Conservation (phyloP, 1,140 invertebrate genomes). For the Nasonia longicornis region DNA sequence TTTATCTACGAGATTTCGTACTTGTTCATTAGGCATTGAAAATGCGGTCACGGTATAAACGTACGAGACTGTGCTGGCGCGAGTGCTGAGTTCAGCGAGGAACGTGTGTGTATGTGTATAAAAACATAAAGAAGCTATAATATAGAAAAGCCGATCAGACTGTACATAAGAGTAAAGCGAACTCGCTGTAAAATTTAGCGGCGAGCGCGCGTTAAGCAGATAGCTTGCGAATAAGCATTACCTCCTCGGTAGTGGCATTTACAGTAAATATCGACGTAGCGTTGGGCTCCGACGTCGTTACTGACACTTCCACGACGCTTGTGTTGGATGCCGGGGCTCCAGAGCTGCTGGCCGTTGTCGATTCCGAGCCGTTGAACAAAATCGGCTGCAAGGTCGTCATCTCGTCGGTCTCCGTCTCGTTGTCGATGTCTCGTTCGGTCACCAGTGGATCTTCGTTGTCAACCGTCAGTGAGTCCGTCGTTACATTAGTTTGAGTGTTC, state of each 20-base stretch:
- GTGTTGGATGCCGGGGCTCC: not conserved
- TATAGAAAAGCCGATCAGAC: constrained; percentile 27
- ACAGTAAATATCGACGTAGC: constrained; percentile 53
- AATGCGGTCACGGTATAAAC: not conserved
- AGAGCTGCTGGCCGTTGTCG: not conserved
- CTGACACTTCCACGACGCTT: not conserved
- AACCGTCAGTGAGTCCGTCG: not conserved
- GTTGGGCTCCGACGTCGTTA: constrained; percentile 49
- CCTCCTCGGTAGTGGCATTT: constrained; percentile 61
- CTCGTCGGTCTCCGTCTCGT: constrained; percentile 23
- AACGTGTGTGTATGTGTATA: not conserved
- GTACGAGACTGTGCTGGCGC: constrained; percentile 17
- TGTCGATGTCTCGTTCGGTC: constrained; percentile 9
- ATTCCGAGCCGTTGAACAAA: constrained; percentile 12
- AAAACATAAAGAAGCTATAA: constrained; percentile 26
- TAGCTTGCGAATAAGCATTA: constrained; percentile 63
- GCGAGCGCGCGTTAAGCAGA: constrained; percentile 41
- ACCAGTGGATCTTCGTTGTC: constrained; percentile 21
- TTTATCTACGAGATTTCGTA: not conserved
- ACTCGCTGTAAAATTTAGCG: constrained; percentile 7
- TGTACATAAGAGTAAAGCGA: constrained; percentile 43
- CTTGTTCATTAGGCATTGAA: not conserved
- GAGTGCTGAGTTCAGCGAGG: not conserved
- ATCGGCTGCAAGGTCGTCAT: constrained; percentile 22
- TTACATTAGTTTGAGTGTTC: constrained; percentile 4